phyloP scores from a whole-genome alignment of 2,113 vertebrate genomes.

The Alligator sinensis region DNA sequence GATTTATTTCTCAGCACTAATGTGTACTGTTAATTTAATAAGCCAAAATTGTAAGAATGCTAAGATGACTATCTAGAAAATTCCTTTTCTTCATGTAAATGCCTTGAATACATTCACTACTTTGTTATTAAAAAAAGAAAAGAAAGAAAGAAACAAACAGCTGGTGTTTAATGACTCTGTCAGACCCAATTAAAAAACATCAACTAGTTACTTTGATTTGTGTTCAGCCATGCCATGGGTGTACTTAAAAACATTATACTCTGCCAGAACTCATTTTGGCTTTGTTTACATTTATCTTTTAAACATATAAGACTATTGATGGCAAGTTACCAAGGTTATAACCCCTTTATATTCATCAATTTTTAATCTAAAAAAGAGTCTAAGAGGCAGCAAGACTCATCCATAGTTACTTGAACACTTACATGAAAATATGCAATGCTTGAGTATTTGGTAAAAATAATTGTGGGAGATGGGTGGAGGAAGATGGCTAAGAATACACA shows the following conservation, averaged over 20 bases:
- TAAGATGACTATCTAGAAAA: constrained; percentile 10
- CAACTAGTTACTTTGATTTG: constrained; percentile 97
- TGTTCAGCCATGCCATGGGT: constrained; percentile 85
- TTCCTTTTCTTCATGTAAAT: constrained; percentile 52
- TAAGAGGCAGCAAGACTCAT: constrained; percentile 69
- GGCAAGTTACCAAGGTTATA: constrained; percentile 82
- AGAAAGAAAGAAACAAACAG: constrained; percentile 85
- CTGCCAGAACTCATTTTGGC: constrained; percentile 79
- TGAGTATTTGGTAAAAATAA: constrained; percentile 52
- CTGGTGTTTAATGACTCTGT: constrained; percentile 97
- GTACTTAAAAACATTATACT: constrained; percentile 83
- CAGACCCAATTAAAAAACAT: constrained; percentile 97
- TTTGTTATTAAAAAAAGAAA: constrained; percentile 55
- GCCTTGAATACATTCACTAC: constrained; percentile 52
- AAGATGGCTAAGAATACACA: constrained; percentile 27
- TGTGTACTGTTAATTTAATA: constrained; percentile 4
- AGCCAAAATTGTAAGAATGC: neutral
- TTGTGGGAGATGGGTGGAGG: constrained; percentile 29
- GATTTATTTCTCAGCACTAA: constrained; percentile 12
- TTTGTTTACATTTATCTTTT: constrained; percentile 86
- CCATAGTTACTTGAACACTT: constrained; percentile 71
- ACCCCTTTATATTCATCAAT: constrained; percentile 83
- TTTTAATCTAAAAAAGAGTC: constrained; percentile 83
- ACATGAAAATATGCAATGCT: constrained; percentile 56
- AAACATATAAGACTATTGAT: constrained; percentile 80